Evolutionary conservation across 2,797 vertebrate genomes (phyloP), one percentile per base, ranked within the genome.

Genomic region (Bradypodion ventrale): DNA sequence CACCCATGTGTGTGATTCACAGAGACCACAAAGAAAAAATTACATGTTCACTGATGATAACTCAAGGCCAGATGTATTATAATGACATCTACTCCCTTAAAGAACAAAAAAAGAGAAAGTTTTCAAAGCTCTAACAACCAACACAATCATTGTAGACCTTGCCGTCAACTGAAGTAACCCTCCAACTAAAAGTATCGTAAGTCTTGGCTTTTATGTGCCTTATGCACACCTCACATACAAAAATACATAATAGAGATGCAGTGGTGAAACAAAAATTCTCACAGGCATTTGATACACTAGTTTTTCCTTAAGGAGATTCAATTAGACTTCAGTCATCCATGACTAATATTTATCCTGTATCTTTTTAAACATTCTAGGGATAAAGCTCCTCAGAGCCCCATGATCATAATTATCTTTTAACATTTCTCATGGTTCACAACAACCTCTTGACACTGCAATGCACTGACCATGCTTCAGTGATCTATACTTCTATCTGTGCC

Each of bases 331-430:
- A 81, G 44, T 60, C 68, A 81, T n/a, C 56, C 56, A 35, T 74
- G 40, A 63, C n/a, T 82, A 63, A 74, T 63, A 59, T 74, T 82
- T 25, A 62, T 73, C 80, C 32, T 82, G 21, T 32, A n/a, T 60
- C 52, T 72, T 62, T 69, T 40, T 60, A n/a, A n/a, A n/a, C n/a
- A n/a, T n/a, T 72, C 5, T 21, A 62, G 40, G 44, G 69, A 40
- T 35, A 12, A 46, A 1, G 32, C 49, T 59, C 16, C 35, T 72
- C 13, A 21, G 49, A 59, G 35, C 59, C 49, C 35, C 35, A 59
- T 8, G 13, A 72, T 70, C 25, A 27, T 46, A 46, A 75, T 52
- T 32, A 46, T 82, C 29, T 44, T 62, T 29, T 10, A 19, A 62
- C 16, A 15, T n/a, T 74, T 74, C 40, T 46, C 82, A 69, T 16